Conservation (phyloP, 2,113 vertebrate species). For the Odocoileus virginianus region DNA sequence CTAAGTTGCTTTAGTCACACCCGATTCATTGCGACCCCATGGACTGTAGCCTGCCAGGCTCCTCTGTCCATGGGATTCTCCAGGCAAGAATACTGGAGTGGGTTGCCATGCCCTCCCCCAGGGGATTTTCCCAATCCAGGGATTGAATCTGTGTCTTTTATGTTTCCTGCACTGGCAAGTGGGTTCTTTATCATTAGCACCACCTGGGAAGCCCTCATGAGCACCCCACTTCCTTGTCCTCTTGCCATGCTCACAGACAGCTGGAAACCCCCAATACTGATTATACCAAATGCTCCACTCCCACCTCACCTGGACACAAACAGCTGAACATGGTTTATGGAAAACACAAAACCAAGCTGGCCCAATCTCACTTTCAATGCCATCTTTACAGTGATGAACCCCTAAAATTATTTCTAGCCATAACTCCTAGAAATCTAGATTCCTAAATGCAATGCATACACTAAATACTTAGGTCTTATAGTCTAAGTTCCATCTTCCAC, state of each 20-base stretch:
- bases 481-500: background rate
- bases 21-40: fast-evolving
- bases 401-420: background rate
- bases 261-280: background rate
- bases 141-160: fast-evolving
- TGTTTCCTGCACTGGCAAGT: background rate
- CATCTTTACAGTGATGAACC: background rate
- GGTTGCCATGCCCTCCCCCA: background rate
- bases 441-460: background rate
- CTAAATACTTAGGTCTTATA: background rate
- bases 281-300: background rate
- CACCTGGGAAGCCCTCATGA: background rate
- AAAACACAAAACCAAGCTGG: background rate
- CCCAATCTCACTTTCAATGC: background rate
- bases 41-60: background rate
- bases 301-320: background rate
- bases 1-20: background rate
- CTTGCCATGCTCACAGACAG: background rate
- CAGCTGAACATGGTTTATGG: background rate
- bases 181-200: background rate
- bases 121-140: background rate
- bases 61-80: background rate
- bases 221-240: background rate
- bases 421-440: background rate
- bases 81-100: background rate